Evolutionary conservation across 2,113 vertebrate genomes (phyloP), one percentile per base, ranked within the genome.

Genomic region (Cavia aperea): DNA sequence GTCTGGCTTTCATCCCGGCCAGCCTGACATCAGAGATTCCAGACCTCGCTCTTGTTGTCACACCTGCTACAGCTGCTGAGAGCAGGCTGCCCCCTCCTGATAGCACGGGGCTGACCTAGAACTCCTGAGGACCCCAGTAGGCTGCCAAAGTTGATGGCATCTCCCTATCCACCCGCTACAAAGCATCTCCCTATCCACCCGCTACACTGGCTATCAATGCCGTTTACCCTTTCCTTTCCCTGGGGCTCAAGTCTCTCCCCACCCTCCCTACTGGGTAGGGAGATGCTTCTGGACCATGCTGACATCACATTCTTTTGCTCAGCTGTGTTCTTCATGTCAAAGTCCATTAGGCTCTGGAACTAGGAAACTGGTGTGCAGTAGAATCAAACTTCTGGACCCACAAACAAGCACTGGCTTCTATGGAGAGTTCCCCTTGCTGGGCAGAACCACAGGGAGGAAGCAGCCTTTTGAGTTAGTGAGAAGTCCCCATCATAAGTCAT

Each of bases 1-100:
- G 6, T 56, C 81, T 91, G 94, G 95, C 93, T 92, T 54, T 63
- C 56, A 19, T 93, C 94, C 96, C 29, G 0, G 90, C 33, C 78
- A 3, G 51, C 78, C 88, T 68, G 90, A 78, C 82, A 16, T 73
- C 94, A 94, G 56, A 43, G 58, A 54, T 84, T 89, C 83, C 86
- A 81, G 86, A 65, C 60, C 11, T 5, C 0, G 14, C 7, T 46
- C 16, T 0, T 88, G 87, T 31, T 77, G 78, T 93, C 92, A 65
- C 77, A 85, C 78, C 95, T 93, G 90, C 90, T 13, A 54, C 77
- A 46, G 58, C 90, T 46, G 6, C 36, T 11, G 88, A 65, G 54
- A 51, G 81, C 33, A 43, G 0, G 0, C 89, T 79, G 63, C 18
- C 75, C 51, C 39, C 33, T 87, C 88, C 54, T 49, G 82, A 51